Evolutionary conservation across 2,797 vertebrate species (phyloP), one percentile per base, ranked within the genome.

Genomic region (Sebastes iracundus): DNA sequence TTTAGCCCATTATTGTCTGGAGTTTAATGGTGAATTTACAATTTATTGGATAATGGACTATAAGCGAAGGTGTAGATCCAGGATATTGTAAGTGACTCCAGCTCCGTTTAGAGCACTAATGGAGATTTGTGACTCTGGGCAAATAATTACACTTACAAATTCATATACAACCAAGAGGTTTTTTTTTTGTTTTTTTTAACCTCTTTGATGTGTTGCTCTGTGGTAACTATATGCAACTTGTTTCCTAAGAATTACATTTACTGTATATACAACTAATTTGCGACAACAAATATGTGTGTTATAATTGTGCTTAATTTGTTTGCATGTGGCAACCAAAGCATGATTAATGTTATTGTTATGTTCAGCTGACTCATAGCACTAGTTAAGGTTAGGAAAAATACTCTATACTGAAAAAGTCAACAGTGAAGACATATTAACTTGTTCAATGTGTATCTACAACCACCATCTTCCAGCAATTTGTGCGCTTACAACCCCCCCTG

Each of bases 1-100:
- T 82, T 80, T 52, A 70, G 67, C 56, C 55, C 32, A 16, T 84
- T 78, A 72, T 55, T 74, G 49, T 72, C 1, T 2, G 27, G 27
- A 58, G 63, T 69, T 72, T 66, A 72, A 79, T 68, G 63, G 61
- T 69, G 38, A 76, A 55, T 82, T 79, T 67, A 75, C 13, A 72
- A 35, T 75, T 64, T 72, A 77, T 67, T 75, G 58, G 68, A 65
- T 77, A 78, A 80, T 78, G 73, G 23, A 27, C 22, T 77, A 33
- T 52, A 71, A 61, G 62, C 4, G 2, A 71, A 76, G 60, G 46
- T 86, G 58, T 71, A 71, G 78, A 72, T 63, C 73, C 28, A 46
- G 59, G 53, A 73, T 76, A 60, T 20, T 62, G 46, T 80, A 63
- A 74, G 59, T 67, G 77, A 81, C 42, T 80, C 27, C 23, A 52